Conservation (phyloP, 2,113 vertebrate genomes). For the Odontophorus gujanensis region DNA sequence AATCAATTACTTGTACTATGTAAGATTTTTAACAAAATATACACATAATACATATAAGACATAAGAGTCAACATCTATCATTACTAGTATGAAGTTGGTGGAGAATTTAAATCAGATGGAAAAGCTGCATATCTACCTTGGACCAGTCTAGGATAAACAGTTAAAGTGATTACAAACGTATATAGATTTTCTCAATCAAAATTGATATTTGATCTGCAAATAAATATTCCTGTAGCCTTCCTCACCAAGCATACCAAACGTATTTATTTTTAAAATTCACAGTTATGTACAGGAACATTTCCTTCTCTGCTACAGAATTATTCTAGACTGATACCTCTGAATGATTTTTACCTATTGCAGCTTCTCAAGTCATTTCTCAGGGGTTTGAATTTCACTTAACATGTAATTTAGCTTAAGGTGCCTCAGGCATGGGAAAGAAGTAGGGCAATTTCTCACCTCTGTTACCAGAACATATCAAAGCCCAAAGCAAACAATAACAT, state of each 20-base stretch:
- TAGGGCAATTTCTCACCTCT: neutral
- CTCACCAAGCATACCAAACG: neutral
- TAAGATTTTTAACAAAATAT: neutral
- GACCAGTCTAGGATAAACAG: neutral
- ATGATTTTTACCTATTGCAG: neutral
- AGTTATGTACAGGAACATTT: neutral
- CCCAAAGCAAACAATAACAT: neutral
- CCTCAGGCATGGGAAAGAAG: neutral
- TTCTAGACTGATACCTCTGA: neutral
- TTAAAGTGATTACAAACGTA: neutral
- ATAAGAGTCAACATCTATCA: neutral
- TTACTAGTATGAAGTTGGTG: neutral
- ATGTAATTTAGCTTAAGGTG: neutral
- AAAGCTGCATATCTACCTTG: neutral
- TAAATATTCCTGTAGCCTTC: neutral
- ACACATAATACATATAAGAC: neutral
- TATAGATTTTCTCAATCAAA: neutral
- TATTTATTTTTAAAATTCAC: neutral
- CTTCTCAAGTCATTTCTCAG: neutral
- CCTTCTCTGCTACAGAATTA: neutral
- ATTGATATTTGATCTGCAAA: neutral
- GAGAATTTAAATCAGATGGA: neutral
- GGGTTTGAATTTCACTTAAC: neutral
- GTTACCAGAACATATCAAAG: neutral
- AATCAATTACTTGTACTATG: no score